phyloP scores from a whole-genome alignment of 2,113 vertebrate species.

The Amphiprion ocellaris region DNA sequence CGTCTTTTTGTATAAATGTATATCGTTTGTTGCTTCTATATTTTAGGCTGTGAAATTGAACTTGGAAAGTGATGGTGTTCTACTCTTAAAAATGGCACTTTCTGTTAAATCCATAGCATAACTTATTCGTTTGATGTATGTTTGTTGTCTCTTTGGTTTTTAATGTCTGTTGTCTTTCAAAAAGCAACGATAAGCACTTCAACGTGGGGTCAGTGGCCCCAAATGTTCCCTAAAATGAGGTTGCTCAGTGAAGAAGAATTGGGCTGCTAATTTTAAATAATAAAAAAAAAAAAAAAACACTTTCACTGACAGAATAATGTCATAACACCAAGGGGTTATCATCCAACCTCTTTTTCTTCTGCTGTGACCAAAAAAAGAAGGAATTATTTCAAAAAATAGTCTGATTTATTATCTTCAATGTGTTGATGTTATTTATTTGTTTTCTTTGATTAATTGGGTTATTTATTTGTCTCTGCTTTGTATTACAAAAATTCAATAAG shows the following conservation, averaged over 20 bases:
- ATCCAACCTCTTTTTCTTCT: constrained; percentile 86
- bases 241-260: constrained; percentile 45
- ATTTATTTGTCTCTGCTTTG: constrained; percentile 89
- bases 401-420: constrained; percentile 75
- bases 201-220: constrained; percentile 77
- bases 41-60: constrained; percentile 91
- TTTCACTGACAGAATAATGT: constrained; percentile 23
- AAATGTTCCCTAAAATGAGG: constrained; percentile 69
- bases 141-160: constrained; percentile 63
- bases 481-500: constrained; percentile 88
- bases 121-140: constrained; percentile 84
- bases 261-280: constrained; percentile 18
- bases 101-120: constrained; percentile 81
- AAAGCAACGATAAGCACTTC: constrained; percentile 91
- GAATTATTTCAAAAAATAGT: constrained; percentile 73
- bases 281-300: not conserved
- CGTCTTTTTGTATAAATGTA: constrained; percentile 81
- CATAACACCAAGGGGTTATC: constrained; percentile 25
- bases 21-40: constrained; percentile 87
- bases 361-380: constrained; percentile 90
- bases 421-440: constrained; percentile 70
- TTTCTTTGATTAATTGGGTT: constrained; percentile 73
- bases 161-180: constrained; percentile 81
- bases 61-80: constrained; percentile 83
- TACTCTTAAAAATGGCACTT: constrained; percentile 89